Base-by-base conservation (phyloP, 2,797 vertebrate genomes). In the Pristis pectinata region DNA sequence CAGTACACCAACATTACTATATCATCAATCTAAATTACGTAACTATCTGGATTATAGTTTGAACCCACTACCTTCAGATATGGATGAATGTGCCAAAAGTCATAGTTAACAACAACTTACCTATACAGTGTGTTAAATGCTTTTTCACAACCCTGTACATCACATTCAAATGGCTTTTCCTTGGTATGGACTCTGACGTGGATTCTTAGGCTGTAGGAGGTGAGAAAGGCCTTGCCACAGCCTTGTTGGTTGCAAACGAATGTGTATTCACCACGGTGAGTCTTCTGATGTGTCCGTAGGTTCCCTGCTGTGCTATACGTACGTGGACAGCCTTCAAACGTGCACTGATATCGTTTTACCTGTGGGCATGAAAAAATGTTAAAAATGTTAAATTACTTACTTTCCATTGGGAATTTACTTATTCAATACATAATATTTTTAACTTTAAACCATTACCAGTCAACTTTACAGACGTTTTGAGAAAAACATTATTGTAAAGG, bases 341-440 rank as follows among this genome's bases (percentile, higher is more conserved):
- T 99, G 97, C 99, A 99, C 97, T 99, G 98, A 97, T 99, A 99
- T 87, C 99, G 97, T 96, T 99, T 99, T n/a, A 99, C 98, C 99
- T 99, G 24, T 95, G 15, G 59, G 44, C 3, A 34, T 24, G 80
- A 67, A 30, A 72, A 94, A 94, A 19, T 72, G 95, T 94, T 93
- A 94, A 95, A 95, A 64, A 22, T 1, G 44, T 94, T 76, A 94
- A 76, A 94, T 72, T 74, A 74, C 34, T 8, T 4, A 94, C 27
- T n/a, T 76, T 56, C 70, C 44, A 94, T 70, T 17, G n/a, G 70
- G 44, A 94, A 44, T 56, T 93, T 91, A 67, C 22, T 53, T 44
- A 49, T 13, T 93, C 70, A 93, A 19, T 41, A 27, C 24, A 72
- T 72, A 27, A 3, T 72, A 22, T 72, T 30, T 27, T 72, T 30